Percentiles rank a stretch among this genome's conserved stretches.
Evolutionary conservation across 2,797 vertebrate genomes (phyloP).

Genomic region (Melanotaenia parkinsoni): DNA sequence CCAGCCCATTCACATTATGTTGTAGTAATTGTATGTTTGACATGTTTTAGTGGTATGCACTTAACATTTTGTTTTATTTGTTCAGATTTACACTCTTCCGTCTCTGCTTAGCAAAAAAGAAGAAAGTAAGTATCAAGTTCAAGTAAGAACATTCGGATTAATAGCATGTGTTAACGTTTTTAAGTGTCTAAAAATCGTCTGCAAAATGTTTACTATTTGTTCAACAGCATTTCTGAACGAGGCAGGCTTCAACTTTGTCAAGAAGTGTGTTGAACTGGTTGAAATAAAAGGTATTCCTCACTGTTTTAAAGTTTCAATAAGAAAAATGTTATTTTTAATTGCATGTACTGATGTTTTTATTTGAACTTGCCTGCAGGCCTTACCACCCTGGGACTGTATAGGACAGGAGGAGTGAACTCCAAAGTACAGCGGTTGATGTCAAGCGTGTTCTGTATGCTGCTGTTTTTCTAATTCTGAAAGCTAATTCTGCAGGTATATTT

Average conservation of each 20-base stretch:
- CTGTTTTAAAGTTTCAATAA: constrained; percentile 8
- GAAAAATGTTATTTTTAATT: neutral
- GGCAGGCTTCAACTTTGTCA: constrained; percentile 94
- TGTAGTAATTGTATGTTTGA: neutral
- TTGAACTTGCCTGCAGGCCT: constrained; percentile 56
- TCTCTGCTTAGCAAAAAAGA: constrained; percentile 98
- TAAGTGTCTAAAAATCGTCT: neutral
- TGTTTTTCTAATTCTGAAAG: neutral
- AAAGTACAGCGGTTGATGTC: constrained; percentile 77
- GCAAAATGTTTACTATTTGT: neutral
- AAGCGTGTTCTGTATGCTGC: constrained; percentile 66
- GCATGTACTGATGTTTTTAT: neutral
- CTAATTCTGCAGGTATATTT: neutral
- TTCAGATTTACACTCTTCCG: constrained; percentile 95
- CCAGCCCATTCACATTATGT: neutral
- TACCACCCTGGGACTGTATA: constrained; percentile 73
- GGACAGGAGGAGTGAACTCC: constrained; percentile 79
- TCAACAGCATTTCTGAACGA: constrained; percentile 94
- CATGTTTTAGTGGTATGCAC: neutral
- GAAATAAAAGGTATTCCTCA: constrained; percentile 85
- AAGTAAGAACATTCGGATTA: neutral
- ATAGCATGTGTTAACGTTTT: neutral
- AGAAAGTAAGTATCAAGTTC: constrained; percentile 89
- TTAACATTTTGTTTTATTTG: constrained; percentile 21
- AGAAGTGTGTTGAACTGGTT: constrained; percentile 93